Conservation (phyloP, 2,888 invertebrate species). For the Peribatodes rhomboidaria region DNA sequence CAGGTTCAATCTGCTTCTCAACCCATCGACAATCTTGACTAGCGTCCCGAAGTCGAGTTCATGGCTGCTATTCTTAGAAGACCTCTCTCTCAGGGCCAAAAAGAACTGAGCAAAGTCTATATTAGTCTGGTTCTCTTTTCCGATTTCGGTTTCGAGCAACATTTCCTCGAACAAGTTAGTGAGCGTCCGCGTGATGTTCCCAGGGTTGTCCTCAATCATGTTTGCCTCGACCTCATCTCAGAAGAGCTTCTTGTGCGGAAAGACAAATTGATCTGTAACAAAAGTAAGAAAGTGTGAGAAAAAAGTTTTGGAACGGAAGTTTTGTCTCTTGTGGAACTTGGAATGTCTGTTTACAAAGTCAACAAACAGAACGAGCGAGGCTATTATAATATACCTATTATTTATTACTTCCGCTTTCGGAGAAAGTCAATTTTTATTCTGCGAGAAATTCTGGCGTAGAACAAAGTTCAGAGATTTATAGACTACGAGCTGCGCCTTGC, state of each 20-base stretch:
- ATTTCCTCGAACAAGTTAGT: constrained; percentile 78
- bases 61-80: constrained; percentile 65
- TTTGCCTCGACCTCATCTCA: constrained; percentile 45
- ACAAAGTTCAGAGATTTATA: no score
- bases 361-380: background rate
- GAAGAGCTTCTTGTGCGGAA: constrained; percentile 1
- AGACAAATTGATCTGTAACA: constrained; percentile 49
- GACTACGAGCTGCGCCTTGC: no score
- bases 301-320: constrained; percentile 14
- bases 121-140: constrained; percentile 66
- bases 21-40: constrained; percentile 75
- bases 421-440: background rate
- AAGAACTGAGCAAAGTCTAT: constrained; percentile 72
- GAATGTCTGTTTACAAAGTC: constrained; percentile 8
- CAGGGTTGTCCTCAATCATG: constrained; percentile 67
- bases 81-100: constrained; percentile 66
- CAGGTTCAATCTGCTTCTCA: constrained; percentile 69
- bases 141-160: constrained; percentile 69
- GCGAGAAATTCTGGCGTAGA: no score
- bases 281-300: constrained; percentile 16
- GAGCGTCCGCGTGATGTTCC: constrained; percentile 76
- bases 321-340: constrained; percentile 14
- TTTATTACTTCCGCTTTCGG: no score
- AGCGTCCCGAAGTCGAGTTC: constrained; percentile 77
- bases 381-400: background rate